Base-by-base conservation (phyloP, 2,888 invertebrate species). In the Caenorhabditis sp. region DNA sequence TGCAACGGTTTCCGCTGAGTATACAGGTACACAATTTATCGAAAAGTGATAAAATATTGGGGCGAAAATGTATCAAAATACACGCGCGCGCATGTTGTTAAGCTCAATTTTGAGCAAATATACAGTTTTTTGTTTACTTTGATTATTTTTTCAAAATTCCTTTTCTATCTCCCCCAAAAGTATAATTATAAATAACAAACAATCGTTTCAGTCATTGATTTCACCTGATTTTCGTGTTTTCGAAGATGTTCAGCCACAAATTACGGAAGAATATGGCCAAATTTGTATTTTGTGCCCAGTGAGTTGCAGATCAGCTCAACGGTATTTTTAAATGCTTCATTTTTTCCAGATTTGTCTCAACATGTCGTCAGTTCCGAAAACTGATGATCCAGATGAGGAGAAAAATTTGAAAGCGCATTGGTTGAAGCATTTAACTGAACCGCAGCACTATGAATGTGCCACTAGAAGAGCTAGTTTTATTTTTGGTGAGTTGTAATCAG, bases 201-300 rank as follows among this genome's bases (percentile, higher is more conserved):
- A n/a, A n/a, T n/a, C n/a, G n/a, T 65, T 38, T 62, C 52, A 25
- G 25, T 23, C n/a, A 20, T 26, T 7, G 23, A 57, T 10, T 38
- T 17, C 2, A 14, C 14, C 10, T 23, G 17, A 31, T 43, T 65
- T 4, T 12, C 53, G 17, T 60, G 56, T 20, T 31, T 70, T 36
- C 63, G 61, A 23, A 53, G 21, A 36, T n/a, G 26, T 69, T 2
- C 63, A 69, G 26, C 0, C 20, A 3, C 31, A 57, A n/a, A 56
- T 69, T 7, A 27, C 50, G 1, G 59, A 49, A 36, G 64, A 69
- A n/a, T 27, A 58, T 20, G 65, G 65, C 26, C 64, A 65, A 57
- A 23, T 70, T 7, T 49, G 20, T 43, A 27, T 65, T 21, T 65
- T 65, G 12, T 70, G 70, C 23, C 61, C 54, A 7, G 17, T 26